Conservation (phyloP, 2,113 vertebrate species). For the Lycocorax pyrrhopterus region DNA sequence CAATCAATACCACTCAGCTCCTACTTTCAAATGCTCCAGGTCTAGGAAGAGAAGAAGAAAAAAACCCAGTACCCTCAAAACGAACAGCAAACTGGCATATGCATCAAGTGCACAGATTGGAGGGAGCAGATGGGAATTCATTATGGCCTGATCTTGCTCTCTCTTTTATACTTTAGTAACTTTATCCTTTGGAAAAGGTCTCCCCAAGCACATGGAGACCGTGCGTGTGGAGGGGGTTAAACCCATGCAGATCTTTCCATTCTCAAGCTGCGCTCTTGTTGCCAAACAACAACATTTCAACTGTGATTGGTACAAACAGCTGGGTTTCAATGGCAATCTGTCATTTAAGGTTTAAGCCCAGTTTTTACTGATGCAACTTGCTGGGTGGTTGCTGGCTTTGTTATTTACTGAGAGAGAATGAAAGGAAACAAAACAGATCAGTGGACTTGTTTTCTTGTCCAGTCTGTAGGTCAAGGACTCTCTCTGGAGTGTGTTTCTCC, state of each 20-base stretch:
- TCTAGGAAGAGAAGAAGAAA: slow-evolving; percentile 30
- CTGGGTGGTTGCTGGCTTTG: not conserved
- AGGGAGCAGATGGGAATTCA: slow-evolving; percentile 61
- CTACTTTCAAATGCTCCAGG: slow-evolving; percentile 28
- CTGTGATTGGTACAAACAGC: slow-evolving; percentile 50
- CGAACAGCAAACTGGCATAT: slow-evolving; percentile 52
- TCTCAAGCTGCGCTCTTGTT: slow-evolving; percentile 40
- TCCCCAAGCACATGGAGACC: not conserved
- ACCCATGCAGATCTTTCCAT: slow-evolving; percentile 15
- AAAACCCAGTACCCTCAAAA: slow-evolving; percentile 16
- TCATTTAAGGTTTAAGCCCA: slow-evolving; percentile 9
- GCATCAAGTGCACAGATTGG: slow-evolving; percentile 41
- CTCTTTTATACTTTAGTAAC: slow-evolving; percentile 36
- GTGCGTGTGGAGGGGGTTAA: not conserved
- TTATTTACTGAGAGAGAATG: slow-evolving; percentile 13
- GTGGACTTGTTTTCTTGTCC: not conserved
- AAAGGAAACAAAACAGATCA: not conserved
- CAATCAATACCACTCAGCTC: slow-evolving; percentile 46
- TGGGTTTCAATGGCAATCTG: slow-evolving; percentile 59
- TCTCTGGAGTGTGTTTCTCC: not conserved
- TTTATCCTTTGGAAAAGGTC: slow-evolving; percentile 44
- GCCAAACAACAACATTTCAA: slow-evolving; percentile 65
- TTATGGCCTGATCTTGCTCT: slow-evolving; percentile 44
- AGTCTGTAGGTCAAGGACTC: not conserved
- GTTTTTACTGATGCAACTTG: slow-evolving; percentile 18